phyloP scores from a whole-genome alignment of 2,888 invertebrate species.

The Papilio elwesi region DNA sequence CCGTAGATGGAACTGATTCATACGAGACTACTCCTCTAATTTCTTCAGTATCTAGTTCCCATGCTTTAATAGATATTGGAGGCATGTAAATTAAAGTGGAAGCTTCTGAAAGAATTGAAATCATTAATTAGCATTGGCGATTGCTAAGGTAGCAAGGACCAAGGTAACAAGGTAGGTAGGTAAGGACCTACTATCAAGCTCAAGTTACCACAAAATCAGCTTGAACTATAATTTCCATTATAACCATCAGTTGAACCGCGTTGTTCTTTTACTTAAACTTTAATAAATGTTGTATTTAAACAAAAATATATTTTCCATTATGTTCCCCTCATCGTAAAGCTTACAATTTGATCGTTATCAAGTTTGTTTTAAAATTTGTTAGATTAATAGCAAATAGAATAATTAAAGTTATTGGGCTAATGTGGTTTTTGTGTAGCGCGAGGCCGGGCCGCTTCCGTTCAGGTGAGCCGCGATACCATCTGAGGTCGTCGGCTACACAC shows the following conservation, averaged over 20 bases:
- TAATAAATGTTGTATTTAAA: constrained; percentile 12
- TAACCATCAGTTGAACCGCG: constrained; percentile 9
- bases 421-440: constrained; percentile 78
- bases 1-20: no score
- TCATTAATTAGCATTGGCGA: no score
- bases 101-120: no score
- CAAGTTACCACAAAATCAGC: no score
- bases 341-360: constrained; percentile 42
- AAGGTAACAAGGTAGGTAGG: no score
- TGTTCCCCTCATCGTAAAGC: constrained; percentile 16
- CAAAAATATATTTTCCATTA: constrained; percentile 14
- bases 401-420: constrained; percentile 62
- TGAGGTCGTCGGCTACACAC: constrained; percentile 58
- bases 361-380: constrained; percentile 45
- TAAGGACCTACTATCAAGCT: no score
- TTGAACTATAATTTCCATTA: not conserved
- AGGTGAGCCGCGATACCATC: constrained; percentile 78
- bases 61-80: no score
- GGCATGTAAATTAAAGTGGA: no score
- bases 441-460: constrained; percentile 73
- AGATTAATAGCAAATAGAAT: constrained; percentile 44
- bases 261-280: constrained; percentile 13
- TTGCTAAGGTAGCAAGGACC: no score
- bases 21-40: no score
- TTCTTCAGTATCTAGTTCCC: no score